Evolutionary conservation across 2,113 vertebrate species (phyloP).

Genomic region (Hydropotes inermis): DNA sequence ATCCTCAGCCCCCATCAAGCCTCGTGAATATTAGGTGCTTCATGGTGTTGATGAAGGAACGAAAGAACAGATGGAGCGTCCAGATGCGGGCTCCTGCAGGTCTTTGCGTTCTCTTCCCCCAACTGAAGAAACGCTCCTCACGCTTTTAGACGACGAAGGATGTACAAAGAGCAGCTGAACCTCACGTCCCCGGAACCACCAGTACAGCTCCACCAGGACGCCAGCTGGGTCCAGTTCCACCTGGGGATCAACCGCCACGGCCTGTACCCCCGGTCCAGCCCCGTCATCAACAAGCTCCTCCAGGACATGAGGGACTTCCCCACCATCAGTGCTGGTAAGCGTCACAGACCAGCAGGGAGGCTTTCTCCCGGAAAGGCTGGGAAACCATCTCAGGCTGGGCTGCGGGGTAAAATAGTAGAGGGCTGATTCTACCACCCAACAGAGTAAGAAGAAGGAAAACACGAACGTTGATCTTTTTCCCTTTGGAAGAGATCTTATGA

Average conservation of each 20-base stretch:
- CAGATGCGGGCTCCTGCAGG: fast-evolving
- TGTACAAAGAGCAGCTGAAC: slow-evolving; percentile 77
- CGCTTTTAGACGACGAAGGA: slow-evolving; percentile 77
- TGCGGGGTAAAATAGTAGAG: background rate
- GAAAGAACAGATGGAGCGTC: fast-evolving
- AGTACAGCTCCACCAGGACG: slow-evolving; percentile 76
- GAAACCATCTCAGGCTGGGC: background rate
- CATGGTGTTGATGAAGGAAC: background rate
- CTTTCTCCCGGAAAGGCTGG: background rate
- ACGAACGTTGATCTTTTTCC: background rate
- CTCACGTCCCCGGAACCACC: slow-evolving; percentile 31
- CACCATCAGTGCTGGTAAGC: slow-evolving; percentile 87
- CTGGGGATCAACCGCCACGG: slow-evolving; percentile 89
- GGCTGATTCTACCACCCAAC: no score
- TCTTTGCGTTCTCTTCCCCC: background rate
- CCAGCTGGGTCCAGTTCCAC: slow-evolving; percentile 95
- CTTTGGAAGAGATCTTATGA: background rate
- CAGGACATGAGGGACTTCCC: slow-evolving; percentile 82
- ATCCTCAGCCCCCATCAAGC: background rate
- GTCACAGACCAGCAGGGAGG: fast-evolving
- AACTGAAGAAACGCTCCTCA: background rate
- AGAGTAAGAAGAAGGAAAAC: background rate
- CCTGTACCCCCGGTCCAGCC: slow-evolving; percentile 88
- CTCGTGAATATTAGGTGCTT: fast-evolving
- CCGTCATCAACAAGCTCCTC: slow-evolving; percentile 81